Evolutionary conservation across 2,888 invertebrate genomes (phyloP).

Genomic region (Spatulosminthurus flaviceps): DNA sequence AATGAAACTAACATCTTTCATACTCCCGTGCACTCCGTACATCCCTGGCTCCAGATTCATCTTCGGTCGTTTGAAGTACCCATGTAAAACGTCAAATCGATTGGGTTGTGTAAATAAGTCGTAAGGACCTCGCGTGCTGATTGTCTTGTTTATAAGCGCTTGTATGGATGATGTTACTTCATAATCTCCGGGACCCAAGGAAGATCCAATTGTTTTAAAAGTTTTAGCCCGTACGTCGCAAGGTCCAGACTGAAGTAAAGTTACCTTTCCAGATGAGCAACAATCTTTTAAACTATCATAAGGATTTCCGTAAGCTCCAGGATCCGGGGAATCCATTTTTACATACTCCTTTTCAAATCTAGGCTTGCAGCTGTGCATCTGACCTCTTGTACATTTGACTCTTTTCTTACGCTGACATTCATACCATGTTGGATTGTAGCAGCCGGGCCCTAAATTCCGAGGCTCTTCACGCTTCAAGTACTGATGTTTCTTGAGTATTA

Average conservation of each 20-base stretch:
- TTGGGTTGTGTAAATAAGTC: neutral
- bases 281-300: constrained; percentile 9
- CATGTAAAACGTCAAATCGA: constrained; percentile 36
- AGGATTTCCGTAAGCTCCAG: constrained; percentile 44
- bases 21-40: constrained; percentile 2
- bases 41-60: constrained; percentile 22
- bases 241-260: constrained; percentile 32
- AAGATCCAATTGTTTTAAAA: constrained; percentile 4
- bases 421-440: constrained; percentile 40
- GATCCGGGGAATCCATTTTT: constrained; percentile 32
- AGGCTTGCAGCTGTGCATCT: constrained; percentile 24
- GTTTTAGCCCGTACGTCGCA: constrained; percentile 33
- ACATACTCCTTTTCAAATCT: constrained; percentile 36
- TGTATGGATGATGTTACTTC: constrained; percentile 40
- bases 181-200: constrained; percentile 43
- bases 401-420: constrained; percentile 13
- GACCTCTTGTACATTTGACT: constrained; percentile 3
- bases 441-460: constrained; percentile 43
- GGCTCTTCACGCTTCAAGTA: constrained; percentile 40
- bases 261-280: neutral
- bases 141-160: neutral
- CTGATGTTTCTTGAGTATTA: constrained; percentile 44
- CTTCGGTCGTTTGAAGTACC: constrained; percentile 21
- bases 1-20: constrained; percentile 24
- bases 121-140: constrained; percentile 6